A percentile compares a stretch with the other conserved stretches of the same genome.
phyloP scores from a whole-genome alignment of 2,888 invertebrate genomes.

The Ochlodes sylvanus region DNA sequence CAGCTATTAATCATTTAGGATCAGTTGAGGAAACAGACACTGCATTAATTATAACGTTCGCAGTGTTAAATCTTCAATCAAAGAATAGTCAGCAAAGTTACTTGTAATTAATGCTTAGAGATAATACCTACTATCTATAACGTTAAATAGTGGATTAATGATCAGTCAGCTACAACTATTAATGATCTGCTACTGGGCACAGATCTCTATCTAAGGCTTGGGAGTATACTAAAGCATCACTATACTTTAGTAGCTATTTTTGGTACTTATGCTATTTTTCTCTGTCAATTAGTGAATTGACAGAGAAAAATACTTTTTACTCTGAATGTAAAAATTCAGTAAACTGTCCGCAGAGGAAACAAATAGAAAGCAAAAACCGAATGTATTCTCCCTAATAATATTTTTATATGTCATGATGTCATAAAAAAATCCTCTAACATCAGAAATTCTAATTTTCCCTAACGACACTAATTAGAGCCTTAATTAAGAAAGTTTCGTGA shows the following conservation, averaged over 20 bases:
- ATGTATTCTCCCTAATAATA: not conserved
- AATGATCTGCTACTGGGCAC: too few relatives aligned
- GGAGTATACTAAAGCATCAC: too few relatives aligned
- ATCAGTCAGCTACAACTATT: not conserved
- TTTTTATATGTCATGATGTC: not conserved
- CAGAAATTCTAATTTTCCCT: not conserved
- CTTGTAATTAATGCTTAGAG: not conserved
- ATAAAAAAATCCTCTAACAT: not conserved
- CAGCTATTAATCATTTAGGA: not conserved
- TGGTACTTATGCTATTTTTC: too few relatives aligned
- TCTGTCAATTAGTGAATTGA: too few relatives aligned
- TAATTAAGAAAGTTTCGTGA: too few relatives aligned
- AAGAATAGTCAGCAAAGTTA: not conserved
- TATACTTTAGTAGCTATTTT: too few relatives aligned
- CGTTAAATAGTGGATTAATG: not conserved
- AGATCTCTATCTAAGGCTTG: too few relatives aligned
- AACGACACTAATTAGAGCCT: not conserved
- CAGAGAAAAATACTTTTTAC: too few relatives aligned
- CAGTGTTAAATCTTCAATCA: not conserved
- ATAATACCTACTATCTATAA: not conserved
- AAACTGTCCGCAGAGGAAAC: too few relatives aligned
- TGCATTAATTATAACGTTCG: conserved; percentile 5
- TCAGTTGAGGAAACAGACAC: conserved; percentile 3
- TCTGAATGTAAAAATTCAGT: too few relatives aligned
- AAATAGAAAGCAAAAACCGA: not conserved